phyloP scores from a whole-genome alignment of 2,797 vertebrate species.

The Jordanella pulchra region DNA sequence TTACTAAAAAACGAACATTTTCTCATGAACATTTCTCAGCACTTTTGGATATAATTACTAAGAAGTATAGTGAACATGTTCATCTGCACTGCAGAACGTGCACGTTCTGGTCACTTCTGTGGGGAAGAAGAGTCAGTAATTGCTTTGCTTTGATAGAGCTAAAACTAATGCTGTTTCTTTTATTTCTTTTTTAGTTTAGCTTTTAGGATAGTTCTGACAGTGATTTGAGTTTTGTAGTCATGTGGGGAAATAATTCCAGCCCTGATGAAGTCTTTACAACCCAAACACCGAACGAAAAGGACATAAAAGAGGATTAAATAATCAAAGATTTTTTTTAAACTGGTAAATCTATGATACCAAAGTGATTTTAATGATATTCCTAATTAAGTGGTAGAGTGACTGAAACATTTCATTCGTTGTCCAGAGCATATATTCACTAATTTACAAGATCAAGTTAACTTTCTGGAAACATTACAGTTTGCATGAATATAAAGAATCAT shows the following conservation, averaged over 20 bases:
- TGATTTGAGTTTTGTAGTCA: background rate
- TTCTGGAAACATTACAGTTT: background rate
- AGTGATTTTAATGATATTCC: background rate
- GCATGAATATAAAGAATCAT: background rate
- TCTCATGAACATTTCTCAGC: background rate
- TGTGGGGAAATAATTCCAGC: background rate
- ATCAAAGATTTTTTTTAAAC: too few species aligned
- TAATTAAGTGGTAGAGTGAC: background rate
- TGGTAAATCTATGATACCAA: background rate
- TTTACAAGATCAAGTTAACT: background rate
- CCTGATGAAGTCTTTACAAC: background rate
- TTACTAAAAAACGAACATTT: constrained; percentile 12
- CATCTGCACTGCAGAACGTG: background rate
- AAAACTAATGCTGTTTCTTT: too few species aligned
- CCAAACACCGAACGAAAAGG: background rate
- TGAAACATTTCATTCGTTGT: background rate
- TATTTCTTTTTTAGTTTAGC: too few species aligned
- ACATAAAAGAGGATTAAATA: background rate
- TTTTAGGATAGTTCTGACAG: background rate
- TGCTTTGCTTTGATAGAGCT: too few species aligned
- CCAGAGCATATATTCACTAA: background rate
- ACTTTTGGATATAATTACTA: constrained; percentile 1
- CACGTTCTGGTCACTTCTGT: background rate
- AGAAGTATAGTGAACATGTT: background rate
- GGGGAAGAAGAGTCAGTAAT: background rate